Percentiles rank a stretch among this genome's conserved stretches.
Conservation (phyloP, 2,797 vertebrate genomes). For the Phrynocephalus forsythii region DNA sequence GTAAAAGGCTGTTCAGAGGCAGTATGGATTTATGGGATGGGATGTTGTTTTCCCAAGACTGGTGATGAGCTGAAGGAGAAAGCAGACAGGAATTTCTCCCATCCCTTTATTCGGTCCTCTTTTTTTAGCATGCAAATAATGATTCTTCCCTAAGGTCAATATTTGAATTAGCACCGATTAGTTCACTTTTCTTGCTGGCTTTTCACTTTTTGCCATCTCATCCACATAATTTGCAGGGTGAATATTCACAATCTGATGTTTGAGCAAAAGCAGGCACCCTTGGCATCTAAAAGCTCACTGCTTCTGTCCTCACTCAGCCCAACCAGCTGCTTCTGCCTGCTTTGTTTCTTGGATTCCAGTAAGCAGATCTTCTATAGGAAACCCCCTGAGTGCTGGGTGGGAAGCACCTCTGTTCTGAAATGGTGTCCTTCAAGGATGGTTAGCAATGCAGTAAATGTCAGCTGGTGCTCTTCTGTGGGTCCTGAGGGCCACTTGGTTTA, state of each 20-base stretch:
- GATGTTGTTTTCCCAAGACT: neutral
- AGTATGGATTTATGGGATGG: slow-evolving; percentile 11
- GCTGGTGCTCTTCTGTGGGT: neutral
- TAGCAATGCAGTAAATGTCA: neutral
- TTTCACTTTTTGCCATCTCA: neutral
- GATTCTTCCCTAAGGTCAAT: neutral
- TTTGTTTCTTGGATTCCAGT: too few relatives aligned
- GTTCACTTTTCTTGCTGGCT: neutral
- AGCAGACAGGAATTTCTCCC: neutral
- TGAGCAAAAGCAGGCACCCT: neutral
- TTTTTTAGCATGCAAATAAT: neutral
- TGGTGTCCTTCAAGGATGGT: neutral
- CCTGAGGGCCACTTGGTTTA: neutral
- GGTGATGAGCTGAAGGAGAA: neutral
- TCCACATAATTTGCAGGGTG: neutral
- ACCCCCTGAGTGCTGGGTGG: neutral
- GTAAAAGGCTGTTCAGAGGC: slow-evolving; percentile 51
- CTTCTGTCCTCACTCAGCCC: neutral
- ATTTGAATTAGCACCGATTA: neutral
- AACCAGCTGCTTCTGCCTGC: too few relatives aligned
- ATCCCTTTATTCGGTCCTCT: neutral
- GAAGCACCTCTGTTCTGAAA: neutral
- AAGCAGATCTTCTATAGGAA: neutral
- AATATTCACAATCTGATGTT: neutral
- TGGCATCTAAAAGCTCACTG: neutral